phyloP scores from a whole-genome alignment of 37 sponge, comb jelly and placozoan species.

The Crambe crambe region DNA sequence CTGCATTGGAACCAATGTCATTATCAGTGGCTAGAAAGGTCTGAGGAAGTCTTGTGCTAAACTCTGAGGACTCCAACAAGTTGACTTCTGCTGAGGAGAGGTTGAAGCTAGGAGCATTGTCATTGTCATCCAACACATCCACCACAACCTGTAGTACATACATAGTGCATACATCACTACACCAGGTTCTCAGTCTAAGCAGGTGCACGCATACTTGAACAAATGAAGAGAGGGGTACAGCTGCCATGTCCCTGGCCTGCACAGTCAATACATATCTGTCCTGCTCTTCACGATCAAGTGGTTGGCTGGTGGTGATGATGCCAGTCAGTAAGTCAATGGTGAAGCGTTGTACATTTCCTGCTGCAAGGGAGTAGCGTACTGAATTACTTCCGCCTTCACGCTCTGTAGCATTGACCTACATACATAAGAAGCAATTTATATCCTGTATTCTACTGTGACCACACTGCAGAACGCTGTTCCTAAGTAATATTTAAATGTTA shows the following conservation, averaged over 20 bases:
- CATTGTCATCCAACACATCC: slow-evolving; percentile 50
- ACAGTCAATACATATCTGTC: slow-evolving; percentile 41
- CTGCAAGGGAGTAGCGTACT: slow-evolving; percentile 24
- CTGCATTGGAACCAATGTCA: slow-evolving; percentile 47
- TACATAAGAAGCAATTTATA: too few relatives aligned
- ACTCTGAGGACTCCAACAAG: slow-evolving; percentile 8
- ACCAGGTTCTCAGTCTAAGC: not conserved
- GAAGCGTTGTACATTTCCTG: slow-evolving; percentile 13
- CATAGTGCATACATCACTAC: not conserved
- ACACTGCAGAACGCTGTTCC: too few relatives aligned
- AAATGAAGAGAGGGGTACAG: slow-evolving; percentile 8
- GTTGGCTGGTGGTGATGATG: not conserved
- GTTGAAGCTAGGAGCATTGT: slow-evolving; percentile 39
- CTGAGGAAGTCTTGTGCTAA: not conserved
- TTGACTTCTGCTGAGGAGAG: not conserved
- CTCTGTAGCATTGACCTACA: slow-evolving; percentile 45
- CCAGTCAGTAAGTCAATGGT: slow-evolving; percentile 30
- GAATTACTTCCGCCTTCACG: not conserved
- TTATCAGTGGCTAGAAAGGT: slow-evolving; percentile 31
- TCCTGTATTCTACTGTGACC: too few relatives aligned
- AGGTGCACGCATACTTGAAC: slow-evolving; percentile 25
- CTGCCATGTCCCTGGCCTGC: slow-evolving; percentile 32
- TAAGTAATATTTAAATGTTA: not conserved
- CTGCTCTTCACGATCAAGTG: slow-evolving; percentile 35
- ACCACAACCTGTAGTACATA: slow-evolving; percentile 38